Base-by-base conservation (phyloP, 2,888 invertebrate genomes). In the Bedellia somnulentella region DNA sequence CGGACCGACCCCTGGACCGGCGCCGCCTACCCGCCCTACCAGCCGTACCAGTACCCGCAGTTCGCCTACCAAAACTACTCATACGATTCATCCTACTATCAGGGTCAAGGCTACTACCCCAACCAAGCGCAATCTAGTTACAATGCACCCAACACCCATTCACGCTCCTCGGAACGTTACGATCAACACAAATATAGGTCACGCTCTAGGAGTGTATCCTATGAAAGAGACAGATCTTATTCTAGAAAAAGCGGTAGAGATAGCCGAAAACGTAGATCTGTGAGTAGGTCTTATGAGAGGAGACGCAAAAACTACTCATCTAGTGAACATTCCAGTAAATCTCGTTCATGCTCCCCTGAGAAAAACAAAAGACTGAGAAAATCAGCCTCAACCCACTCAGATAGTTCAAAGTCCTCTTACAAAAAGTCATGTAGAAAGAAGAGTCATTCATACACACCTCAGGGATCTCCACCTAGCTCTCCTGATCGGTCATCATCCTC, bases 1-100 rank as follows among this genome's bases (percentile, higher is more conserved):
- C 39, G 43, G 45, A 48, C 37, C 41, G 42, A 30, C 33, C 44
- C 22, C 34, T 49, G 34, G 37, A 37, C 37, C 6, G 37, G 37
- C 15, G 31, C 24, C 52, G 60, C 60, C 63, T 70, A 70, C 64
- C 57, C 52, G 42, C 60, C 60, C 43, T 63, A 63, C 48, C 56
- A 52, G 39, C 64, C 64, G 48, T 66, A 68, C 47, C 53, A 52
- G 35, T 47, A 52, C 35, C 64, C 63, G 42, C 46, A 47, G 37
- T 48, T 59, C 25, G 37, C 40, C 36, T 68, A 66, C 46, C 18
- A 17, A n/a, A 47, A 46, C 40, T 67, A 54, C 42, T 42, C 36
- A 39, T 52, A 64, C 40, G 63, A 66, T 45, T 46, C 60, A 35
- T 49, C 43, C 36, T 64, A 62, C 40, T 67, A 67, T 37, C 57